A percentile compares a stretch with the other conserved stretches of the same genome.
Evolutionary conservation across 2,113 vertebrate genomes (phyloP).

Genomic region (Pristiophorus japonicus): DNA sequence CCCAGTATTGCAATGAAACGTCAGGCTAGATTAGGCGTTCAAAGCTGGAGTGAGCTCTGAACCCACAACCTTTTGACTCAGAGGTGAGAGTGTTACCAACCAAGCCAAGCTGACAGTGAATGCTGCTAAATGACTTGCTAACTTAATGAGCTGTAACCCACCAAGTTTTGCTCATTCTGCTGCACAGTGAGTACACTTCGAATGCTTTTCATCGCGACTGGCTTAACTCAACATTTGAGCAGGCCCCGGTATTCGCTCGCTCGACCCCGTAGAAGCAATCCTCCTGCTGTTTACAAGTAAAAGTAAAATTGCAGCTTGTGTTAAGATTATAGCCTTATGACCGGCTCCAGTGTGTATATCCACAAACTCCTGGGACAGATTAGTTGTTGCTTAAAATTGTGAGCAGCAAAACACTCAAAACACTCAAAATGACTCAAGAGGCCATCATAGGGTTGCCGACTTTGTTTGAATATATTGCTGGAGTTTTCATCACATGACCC

Average conservation of each 20-base stretch:
- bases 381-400: too few species aligned
- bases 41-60: background rate
- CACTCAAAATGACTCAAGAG: too few species aligned
- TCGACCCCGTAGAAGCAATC: background rate
- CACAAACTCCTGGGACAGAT: background rate
- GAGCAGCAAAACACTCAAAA: too few species aligned
- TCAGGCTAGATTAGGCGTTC: background rate
- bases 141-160: background rate
- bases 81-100: background rate
- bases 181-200: background rate
- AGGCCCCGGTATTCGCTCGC: background rate
- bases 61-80: background rate
- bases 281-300: background rate
- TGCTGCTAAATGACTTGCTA: background rate
- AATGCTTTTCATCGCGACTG: background rate
- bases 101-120: conserved; percentile 8
- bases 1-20: too few species aligned
- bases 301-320: background rate
- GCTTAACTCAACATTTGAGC: background rate
- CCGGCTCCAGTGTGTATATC: background rate
- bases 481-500: too few species aligned
- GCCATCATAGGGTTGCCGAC: too few species aligned
- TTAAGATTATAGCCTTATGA: background rate
- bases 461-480: too few species aligned
- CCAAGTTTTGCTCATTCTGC: background rate